phyloP scores from a whole-genome alignment of 2,888 invertebrate genomes.

The Salticus scenicus region DNA sequence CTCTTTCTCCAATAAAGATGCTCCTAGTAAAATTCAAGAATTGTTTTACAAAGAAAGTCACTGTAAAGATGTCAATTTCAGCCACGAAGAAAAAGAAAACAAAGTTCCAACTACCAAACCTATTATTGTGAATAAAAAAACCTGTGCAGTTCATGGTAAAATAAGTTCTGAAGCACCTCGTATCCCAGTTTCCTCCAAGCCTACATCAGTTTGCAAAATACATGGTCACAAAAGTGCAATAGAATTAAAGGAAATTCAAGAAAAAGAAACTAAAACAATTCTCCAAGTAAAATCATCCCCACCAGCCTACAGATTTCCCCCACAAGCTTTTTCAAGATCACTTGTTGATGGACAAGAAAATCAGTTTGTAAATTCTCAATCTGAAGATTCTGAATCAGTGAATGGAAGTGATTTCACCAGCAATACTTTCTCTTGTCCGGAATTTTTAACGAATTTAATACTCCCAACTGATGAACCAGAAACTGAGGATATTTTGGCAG shows the following conservation, averaged over 20 bases:
- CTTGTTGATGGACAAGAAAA: not conserved
- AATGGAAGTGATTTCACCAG: conserved; percentile 22
- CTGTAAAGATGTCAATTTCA: conserved; percentile 64
- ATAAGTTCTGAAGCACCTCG: not conserved
- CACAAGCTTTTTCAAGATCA: not conserved
- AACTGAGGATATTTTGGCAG: conserved; percentile 51
- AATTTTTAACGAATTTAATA: conserved; percentile 46
- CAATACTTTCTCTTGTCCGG: conserved; percentile 35
- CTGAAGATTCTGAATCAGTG: conserved; percentile 11
- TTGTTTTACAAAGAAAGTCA: conserved; percentile 50
- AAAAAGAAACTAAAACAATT: not conserved
- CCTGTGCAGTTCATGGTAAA: conserved; percentile 54
- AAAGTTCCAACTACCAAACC: conserved; percentile 45
- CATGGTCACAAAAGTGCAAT: conserved; percentile 24
- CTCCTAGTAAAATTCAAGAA: conserved; percentile 44
- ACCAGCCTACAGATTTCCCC: conserved; percentile 49
- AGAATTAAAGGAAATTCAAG: not conserved
- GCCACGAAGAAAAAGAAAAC: conserved; percentile 25
- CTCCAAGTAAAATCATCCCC: conserved; percentile 14
- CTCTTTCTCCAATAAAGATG: not conserved
- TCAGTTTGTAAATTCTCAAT: conserved; percentile 1
- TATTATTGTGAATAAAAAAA: conserved; percentile 38
- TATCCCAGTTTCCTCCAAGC: not conserved
- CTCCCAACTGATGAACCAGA: conserved; percentile 52
- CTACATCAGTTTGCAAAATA: conserved; percentile 40